Evolutionary conservation across 2,797 vertebrate species (phyloP).

Genomic region (Naso thynnoides): DNA sequence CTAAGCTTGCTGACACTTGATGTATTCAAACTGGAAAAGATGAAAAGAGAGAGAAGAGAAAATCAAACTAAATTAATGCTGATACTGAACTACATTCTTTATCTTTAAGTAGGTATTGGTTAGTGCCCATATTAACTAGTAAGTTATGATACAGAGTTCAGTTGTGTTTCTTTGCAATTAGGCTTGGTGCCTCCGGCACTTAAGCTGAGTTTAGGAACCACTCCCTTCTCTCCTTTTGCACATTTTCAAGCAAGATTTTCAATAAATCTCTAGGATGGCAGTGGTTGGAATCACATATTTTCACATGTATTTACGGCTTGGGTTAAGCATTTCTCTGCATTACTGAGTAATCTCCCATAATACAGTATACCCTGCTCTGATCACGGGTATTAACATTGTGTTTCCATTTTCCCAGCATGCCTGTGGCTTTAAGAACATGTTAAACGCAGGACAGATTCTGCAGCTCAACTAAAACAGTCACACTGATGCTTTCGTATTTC

Average conservation of each 20-base stretch:
- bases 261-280: constrained; percentile 46
- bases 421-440: constrained; percentile 34
- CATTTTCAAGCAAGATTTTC: constrained; percentile 34
- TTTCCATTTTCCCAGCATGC: constrained; percentile 40
- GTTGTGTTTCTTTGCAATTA: constrained; percentile 2
- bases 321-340: constrained; percentile 53
- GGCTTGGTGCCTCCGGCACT: background rate
- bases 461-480: constrained; percentile 12
- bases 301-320: constrained; percentile 41
- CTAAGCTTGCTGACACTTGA: background rate
- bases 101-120: background rate
- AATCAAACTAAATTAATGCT: background rate
- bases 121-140: too few species aligned
- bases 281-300: constrained; percentile 41
- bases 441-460: constrained; percentile 11
- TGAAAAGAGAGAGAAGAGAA: background rate
- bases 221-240: background rate
- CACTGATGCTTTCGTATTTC: too few species aligned
- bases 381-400: constrained; percentile 47
- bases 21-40: background rate
- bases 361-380: constrained; percentile 41
- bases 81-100: too few species aligned
- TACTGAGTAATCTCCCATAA: constrained; percentile 64
- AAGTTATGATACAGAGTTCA: background rate
- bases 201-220: constrained; percentile 1